A percentile compares a stretch with the other conserved stretches of the same genome.
These are phyloP conservation scores for Drosophila pegasa DNA, from an alignment of 2,888 invertebrate species.

Conservation along the genomic window DNA sequence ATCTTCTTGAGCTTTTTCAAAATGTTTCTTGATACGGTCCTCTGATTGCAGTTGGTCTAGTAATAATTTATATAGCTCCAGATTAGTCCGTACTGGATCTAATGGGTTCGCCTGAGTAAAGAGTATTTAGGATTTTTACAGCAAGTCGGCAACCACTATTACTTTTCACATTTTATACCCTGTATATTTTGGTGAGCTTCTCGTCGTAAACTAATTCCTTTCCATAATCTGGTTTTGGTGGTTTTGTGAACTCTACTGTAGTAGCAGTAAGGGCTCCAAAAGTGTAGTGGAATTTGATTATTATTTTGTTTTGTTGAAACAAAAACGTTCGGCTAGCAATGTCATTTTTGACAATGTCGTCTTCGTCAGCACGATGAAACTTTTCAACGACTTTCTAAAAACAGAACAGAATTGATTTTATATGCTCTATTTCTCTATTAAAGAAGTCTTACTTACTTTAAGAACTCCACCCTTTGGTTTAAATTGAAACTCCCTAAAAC, in stretches of 20 bases:
- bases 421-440: too few species aligned
- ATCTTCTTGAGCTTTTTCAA: constrained; percentile 85
- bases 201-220: constrained; percentile 88
- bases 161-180: constrained; percentile 83
- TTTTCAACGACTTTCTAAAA: constrained; percentile 87
- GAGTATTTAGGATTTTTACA: neutral
- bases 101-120: constrained; percentile 87
- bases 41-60: constrained; percentile 88
- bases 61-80: constrained; percentile 88
- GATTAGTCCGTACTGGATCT: constrained; percentile 87
- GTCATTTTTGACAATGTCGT: constrained; percentile 85
- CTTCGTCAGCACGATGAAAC: constrained; percentile 86
- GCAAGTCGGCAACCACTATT: neutral
- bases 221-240: constrained; percentile 89
- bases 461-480: constrained; percentile 52
- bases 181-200: constrained; percentile 88
- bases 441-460: constrained; percentile 53
- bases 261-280: constrained; percentile 83
- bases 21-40: constrained; percentile 86
- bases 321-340: constrained; percentile 89
- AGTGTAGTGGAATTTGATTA: constrained; percentile 83
- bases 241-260: constrained; percentile 89
- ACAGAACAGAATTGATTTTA: too few species aligned
- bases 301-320: constrained; percentile 86
- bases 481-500: constrained; percentile 71